phyloP scores from a whole-genome alignment of 2,113 vertebrate species.

The human (Homo sapiens) region DNA sequence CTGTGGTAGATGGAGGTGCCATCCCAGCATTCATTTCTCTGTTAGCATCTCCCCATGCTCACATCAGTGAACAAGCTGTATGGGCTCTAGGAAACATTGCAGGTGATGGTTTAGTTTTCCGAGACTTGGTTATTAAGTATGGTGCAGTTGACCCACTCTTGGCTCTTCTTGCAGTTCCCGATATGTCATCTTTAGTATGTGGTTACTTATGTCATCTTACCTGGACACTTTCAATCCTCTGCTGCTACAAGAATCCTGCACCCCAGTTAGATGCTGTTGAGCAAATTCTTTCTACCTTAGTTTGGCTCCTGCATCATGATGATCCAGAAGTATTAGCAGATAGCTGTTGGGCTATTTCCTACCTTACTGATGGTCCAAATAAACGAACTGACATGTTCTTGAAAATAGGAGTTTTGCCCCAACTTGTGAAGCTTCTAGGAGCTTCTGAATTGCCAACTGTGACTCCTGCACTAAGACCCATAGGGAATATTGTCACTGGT shows the following conservation, averaged over 20 bases:
- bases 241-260: too few species aligned
- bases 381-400: conserved; percentile 95
- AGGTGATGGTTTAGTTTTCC: conserved; percentile 93
- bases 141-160: conserved; percentile 90
- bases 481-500: too few species aligned
- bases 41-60: too few species aligned
- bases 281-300: too few species aligned
- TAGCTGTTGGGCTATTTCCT: too few species aligned
- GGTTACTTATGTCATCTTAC: conserved; percentile 95
- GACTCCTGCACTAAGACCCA: too few species aligned
- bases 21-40: conserved; percentile 87
- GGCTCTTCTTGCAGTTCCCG: conserved; percentile 86
- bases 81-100: background rate
- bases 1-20: conserved; percentile 92
- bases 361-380: conserved; percentile 87
- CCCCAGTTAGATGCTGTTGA: too few species aligned
- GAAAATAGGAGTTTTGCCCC: conserved; percentile 88
- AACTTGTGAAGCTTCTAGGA: too few species aligned
- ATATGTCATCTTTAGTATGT: conserved; percentile 88
- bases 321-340: too few species aligned
- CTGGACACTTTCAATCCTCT: conserved; percentile 96
- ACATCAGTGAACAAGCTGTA: too few species aligned
- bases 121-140: conserved; percentile 94
- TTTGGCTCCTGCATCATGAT: too few species aligned
- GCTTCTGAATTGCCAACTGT: too few species aligned